Percentiles rank a stretch among this genome's conserved stretches.
Conservation (phyloP, 2,113 vertebrate species). For the Bettongia penicillata region DNA sequence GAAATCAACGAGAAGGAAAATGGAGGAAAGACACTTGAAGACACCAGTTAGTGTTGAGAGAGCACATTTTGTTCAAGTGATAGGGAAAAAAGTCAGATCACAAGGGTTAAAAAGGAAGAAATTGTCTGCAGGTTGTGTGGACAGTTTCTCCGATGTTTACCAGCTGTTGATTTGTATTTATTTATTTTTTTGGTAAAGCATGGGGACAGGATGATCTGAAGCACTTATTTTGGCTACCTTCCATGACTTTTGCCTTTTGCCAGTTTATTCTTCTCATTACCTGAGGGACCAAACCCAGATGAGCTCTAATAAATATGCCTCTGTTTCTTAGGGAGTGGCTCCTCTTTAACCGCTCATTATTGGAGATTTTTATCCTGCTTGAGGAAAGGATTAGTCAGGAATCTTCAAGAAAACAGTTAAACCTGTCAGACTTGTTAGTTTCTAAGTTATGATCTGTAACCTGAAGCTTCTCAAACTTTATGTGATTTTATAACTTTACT, state of each 20-base stretch:
- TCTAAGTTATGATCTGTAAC: slow-evolving; percentile 35
- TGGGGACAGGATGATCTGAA: slow-evolving; percentile 7
- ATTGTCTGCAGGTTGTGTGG: not conserved
- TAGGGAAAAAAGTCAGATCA: not conserved
- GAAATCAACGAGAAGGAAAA: not conserved
- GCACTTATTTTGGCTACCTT: slow-evolving; percentile 48
- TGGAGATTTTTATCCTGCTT: not conserved
- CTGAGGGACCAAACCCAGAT: not conserved
- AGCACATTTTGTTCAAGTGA: not conserved
- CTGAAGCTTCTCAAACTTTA: slow-evolving; percentile 19
- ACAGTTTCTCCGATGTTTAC: not conserved
- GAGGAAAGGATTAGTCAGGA: not conserved
- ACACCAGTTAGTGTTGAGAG: not conserved
- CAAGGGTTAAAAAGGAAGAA: not conserved
- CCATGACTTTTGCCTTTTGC: not conserved
- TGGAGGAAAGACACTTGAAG: not conserved
- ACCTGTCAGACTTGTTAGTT: slow-evolving; percentile 15
- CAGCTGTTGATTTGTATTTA: not conserved
- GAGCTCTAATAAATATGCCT: slow-evolving; percentile 26
- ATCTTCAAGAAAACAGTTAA: slow-evolving; percentile 31
- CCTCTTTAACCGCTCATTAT: not conserved
- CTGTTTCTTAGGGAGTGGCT: slow-evolving; percentile 6
- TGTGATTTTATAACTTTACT: not conserved
- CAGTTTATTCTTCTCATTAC: slow-evolving; percentile 24
- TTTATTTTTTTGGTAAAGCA: not conserved